Evolutionary conservation across 1,140 invertebrate species (phyloP).

Genomic region (Gyrodactylus salaris): DNA sequence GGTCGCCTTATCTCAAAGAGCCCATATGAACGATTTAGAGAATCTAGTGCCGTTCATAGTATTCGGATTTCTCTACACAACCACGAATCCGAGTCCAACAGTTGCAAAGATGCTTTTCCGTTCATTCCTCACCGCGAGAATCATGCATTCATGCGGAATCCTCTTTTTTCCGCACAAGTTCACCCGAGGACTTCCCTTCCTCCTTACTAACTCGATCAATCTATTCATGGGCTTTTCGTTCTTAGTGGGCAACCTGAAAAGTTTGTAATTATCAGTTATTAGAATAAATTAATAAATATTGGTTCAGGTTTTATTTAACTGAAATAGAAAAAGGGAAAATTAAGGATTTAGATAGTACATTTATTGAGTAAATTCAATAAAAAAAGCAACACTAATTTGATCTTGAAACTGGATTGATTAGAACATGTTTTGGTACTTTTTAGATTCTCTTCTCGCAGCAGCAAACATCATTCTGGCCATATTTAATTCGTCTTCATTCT

Average conservation of each 20-base stretch:
- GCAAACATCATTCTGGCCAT: slow-evolving; percentile 4
- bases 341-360: no score
- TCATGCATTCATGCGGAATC: not conserved
- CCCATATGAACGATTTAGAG: not conserved
- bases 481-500: slow-evolving; percentile 2
- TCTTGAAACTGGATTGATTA: not conserved
- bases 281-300: no score
- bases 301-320: no score
- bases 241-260: no score
- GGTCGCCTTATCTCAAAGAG: not conserved
- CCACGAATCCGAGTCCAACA: not conserved
- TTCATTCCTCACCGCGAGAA: not conserved
- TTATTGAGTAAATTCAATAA: not conserved
- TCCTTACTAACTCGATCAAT: not conserved
- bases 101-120: not conserved
- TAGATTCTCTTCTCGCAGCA: slow-evolving; percentile 1
- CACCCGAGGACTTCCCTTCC: not conserved
- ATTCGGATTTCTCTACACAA: not conserved
- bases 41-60: not conserved
- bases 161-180: not conserved
- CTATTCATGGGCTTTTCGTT: not conserved
- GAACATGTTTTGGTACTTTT: not conserved
- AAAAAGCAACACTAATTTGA: not conserved
- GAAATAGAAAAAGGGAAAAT: no score
- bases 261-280: no score